Conservation (phyloP, 2,113 vertebrate species). For the Mellivora capensis region DNA sequence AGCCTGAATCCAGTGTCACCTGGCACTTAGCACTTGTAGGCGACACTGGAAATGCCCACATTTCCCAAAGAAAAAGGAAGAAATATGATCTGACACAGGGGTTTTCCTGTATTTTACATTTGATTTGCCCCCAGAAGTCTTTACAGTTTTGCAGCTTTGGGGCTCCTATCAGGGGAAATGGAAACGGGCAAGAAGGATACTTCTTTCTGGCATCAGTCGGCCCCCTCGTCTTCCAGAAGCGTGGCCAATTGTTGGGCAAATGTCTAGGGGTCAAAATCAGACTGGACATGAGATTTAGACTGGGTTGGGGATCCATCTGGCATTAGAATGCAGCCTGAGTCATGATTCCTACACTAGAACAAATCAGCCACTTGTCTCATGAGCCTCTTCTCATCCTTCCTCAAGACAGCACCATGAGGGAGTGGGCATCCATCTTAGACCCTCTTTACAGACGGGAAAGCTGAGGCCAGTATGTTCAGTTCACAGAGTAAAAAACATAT, state of each 20-base stretch:
- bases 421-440: neutral
- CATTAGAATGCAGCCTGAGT: neutral
- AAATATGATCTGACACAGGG: neutral
- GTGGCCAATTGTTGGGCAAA: neutral
- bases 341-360: neutral
- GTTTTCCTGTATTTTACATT: neutral
- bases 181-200: neutral
- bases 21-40: neutral
- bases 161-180: neutral
- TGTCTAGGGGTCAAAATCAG: neutral
- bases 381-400: neutral
- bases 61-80: constrained; percentile 10
- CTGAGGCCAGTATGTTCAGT: neutral
- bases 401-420: neutral
- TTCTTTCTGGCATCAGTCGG: neutral
- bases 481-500: neutral
- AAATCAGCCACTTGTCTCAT: neutral
- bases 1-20: neutral
- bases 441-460: neutral
- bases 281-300: neutral
- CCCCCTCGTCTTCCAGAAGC: neutral
- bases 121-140: neutral
- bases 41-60: neutral
- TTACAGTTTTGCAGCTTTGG: neutral
- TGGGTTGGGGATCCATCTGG: neutral